Base-by-base conservation (phyloP, 2,113 vertebrate genomes). In the Budorcas taxicolor region DNA sequence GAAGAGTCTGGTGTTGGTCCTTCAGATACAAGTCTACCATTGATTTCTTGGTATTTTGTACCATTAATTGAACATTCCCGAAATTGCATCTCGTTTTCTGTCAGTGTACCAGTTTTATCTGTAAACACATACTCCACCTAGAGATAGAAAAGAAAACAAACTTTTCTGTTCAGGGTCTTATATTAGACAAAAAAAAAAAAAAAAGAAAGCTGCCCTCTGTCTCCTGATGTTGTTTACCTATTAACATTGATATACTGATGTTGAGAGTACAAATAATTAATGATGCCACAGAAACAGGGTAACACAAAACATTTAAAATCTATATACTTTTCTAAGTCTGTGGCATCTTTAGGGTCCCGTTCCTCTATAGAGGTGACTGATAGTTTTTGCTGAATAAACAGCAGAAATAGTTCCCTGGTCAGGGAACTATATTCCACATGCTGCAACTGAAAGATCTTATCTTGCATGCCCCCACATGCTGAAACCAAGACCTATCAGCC, bases 21-120 rank as follows among this genome's bases (percentile, higher is more conserved):
- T 97, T 99, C 99, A 7, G 99, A 99, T 55, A 99, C 98, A 58
- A 99, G 98, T 98, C 99, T 99, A 89, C 99, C 99, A 76, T 99
- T 99, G 92, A 99, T 99, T 98, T 99, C 99, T 97, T 99, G 99
- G 98, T 99, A 99, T 96, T 99, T 99, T 91, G 99, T 97, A 87
- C 99, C 99, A 91, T 99, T 99, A 97, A 99, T 99, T 76, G 99
- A 99, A 97, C 99, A 99, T 97, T 99, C 99, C 2, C 99, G 99
- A 98, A 99, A 99, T 36, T 99, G 99, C 99, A 99, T 99, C 98
- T 99, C 99, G 80, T 99, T 99, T 99, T 99, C 99, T n/a, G 99
- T 99, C 90, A 99, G 98, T 1, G 99, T 99, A 50, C 99, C 99
- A 0, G 99, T 99, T 98, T 99, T 99, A 98, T 99, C 99, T 82